These are phyloP conservation scores for Cyphomyrmex costatus DNA, from an alignment of 1,140 invertebrate species.

Conservation along the genomic window DNA sequence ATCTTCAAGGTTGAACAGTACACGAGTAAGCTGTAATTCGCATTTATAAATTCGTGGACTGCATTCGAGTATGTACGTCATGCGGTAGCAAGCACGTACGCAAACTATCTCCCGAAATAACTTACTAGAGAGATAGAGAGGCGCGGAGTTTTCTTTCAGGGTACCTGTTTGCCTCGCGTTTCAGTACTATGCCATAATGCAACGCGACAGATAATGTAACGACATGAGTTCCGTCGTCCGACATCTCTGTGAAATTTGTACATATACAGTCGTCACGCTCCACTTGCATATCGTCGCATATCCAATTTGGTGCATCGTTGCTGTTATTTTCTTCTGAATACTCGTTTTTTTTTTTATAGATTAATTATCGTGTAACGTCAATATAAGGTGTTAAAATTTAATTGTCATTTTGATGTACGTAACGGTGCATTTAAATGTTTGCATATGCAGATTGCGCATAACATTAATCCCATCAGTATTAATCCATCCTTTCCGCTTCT, in stretches of 20 bases:
- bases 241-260: constrained; percentile 37
- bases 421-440: not conserved
- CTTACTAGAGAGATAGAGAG: constrained; percentile 36
- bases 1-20: constrained; percentile 13
- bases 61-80: constrained; percentile 5
- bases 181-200: constrained; percentile 30
- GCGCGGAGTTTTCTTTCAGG: constrained; percentile 30
- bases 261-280: not conserved
- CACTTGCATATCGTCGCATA: not conserved
- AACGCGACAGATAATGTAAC: constrained; percentile 59
- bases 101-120: constrained; percentile 53
- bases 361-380: not conserved
- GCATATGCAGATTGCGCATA: not conserved
- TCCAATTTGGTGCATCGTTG: constrained; percentile 34
- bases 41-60: constrained; percentile 43
- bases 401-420: not conserved
- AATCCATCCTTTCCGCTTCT: not conserved
- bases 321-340: not conserved
- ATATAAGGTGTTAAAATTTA: constrained; percentile 32
- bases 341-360: constrained; percentile 21
- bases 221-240: constrained; percentile 18
- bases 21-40: not conserved
- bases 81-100: constrained; percentile 4
- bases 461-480: not conserved
- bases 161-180: constrained; percentile 4